phyloP scores from a whole-genome alignment of 1,140 invertebrate genomes.

The Papilio polytes region DNA sequence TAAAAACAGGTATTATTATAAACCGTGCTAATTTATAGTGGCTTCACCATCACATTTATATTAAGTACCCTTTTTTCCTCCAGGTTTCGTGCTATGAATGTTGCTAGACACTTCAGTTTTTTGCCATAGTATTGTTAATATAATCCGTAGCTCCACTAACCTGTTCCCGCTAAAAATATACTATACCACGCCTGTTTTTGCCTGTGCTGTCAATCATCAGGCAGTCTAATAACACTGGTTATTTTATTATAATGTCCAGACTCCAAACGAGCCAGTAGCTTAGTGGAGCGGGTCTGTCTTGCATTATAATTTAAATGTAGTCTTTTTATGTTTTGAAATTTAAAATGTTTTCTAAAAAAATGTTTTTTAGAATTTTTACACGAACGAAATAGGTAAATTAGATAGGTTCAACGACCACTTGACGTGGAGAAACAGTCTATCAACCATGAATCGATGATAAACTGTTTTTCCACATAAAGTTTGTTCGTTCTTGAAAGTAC shows the following conservation, averaged over 20 bases:
- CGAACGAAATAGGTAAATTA: not conserved
- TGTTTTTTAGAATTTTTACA: too few species aligned
- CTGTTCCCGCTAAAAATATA: slow-evolving; percentile 36
- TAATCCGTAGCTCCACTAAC: slow-evolving; percentile 31
- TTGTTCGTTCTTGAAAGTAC: not conserved
- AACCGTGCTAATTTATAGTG: not conserved
- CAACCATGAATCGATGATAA: not conserved
- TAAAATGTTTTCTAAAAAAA: not conserved
- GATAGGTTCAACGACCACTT: not conserved
- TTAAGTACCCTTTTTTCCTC: not conserved
- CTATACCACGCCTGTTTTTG: slow-evolving; percentile 1
- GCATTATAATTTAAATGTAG: not conserved
- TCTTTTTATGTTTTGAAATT: not conserved
- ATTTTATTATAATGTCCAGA: not conserved
- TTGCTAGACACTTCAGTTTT: slow-evolving; percentile 20
- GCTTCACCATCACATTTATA: not conserved
- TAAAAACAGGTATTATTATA: not conserved
- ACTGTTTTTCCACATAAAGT: too few species aligned
- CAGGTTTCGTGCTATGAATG: slow-evolving; percentile 15
- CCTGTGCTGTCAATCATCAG: not conserved
- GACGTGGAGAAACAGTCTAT: not conserved
- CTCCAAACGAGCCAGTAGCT: not conserved
- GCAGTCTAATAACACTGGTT: slow-evolving; percentile 3
- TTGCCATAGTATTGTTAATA: slow-evolving; percentile 33
- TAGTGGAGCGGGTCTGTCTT: not conserved